These are phyloP conservation scores for Ranitomeya imitator DNA, from an alignment of 2,113 vertebrate species.

Conservation along the genomic window DNA sequence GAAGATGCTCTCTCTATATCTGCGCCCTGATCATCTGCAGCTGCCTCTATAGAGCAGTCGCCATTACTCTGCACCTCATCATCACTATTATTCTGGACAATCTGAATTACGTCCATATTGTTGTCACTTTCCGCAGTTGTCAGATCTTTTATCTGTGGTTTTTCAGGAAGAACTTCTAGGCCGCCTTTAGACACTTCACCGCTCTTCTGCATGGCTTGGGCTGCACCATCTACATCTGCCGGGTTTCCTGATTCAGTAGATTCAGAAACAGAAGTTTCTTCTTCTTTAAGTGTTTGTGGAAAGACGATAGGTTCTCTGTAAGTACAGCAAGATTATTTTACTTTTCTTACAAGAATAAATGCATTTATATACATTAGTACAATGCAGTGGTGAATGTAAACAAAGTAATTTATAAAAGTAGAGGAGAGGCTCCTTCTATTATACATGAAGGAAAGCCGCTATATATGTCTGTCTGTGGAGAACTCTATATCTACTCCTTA, in stretches of 20 bases:
- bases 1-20: slow-evolving; percentile 49
- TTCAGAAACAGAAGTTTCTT: slow-evolving; percentile 55
- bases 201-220: too few relatives aligned
- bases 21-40: slow-evolving; percentile 60
- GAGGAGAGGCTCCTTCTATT: background rate
- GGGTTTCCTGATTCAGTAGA: slow-evolving; percentile 18
- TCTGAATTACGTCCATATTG: background rate
- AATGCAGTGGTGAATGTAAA: background rate
- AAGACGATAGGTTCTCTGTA: slow-evolving; percentile 63
- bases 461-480: background rate
- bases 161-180: background rate
- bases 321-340: background rate
- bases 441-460: background rate
- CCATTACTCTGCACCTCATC: background rate
- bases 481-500: background rate
- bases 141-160: background rate
- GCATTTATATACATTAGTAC: background rate
- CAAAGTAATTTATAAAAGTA: background rate
- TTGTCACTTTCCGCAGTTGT: background rate
- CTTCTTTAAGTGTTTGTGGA: slow-evolving; percentile 61
- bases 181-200: background rate
- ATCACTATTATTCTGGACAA: background rate
- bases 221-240: background rate
- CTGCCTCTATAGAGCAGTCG: background rate
- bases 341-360: background rate